Percentiles rank a stretch among this genome's conserved stretches.
phyloP scores from a whole-genome alignment of 1,140 invertebrate species.

The Cyclargus thomasi region DNA sequence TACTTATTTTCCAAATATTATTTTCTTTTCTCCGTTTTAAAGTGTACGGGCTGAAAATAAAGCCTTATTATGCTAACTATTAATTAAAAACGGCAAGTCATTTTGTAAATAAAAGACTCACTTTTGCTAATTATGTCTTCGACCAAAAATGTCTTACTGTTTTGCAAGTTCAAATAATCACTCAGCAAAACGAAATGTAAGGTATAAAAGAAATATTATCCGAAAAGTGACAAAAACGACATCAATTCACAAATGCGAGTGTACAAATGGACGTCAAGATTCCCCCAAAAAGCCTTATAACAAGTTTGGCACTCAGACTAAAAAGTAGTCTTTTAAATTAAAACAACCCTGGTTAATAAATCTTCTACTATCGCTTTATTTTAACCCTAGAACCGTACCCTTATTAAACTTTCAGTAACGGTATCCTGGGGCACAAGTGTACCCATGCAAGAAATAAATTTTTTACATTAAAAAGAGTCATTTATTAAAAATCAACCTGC shows the following conservation, averaged over 20 bases:
- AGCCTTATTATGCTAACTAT: neutral
- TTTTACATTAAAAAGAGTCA: too few relatives aligned
- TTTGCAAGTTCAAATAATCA: constrained; percentile 2
- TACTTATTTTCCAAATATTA: neutral
- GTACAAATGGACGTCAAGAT: neutral
- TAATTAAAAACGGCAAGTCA: constrained; percentile 3
- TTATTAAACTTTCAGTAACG: too few relatives aligned
- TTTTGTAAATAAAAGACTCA: constrained; percentile 11
- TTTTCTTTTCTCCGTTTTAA: neutral
- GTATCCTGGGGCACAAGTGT: too few relatives aligned
- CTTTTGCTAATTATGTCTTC: neutral
- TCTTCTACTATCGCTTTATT: neutral
- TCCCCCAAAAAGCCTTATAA: neutral
- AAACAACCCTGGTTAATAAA: neutral
- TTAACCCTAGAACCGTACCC: too few relatives aligned
- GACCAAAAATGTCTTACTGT: constrained; percentile 10
- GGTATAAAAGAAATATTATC: constrained; percentile 7
- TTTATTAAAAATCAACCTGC: too few relatives aligned
- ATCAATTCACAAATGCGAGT: neutral
- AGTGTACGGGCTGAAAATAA: neutral
- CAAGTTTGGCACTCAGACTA: neutral
- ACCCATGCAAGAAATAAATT: too few relatives aligned
- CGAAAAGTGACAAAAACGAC: neutral
- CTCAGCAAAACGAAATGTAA: neutral
- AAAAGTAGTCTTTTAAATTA: neutral